Base-by-base conservation (phyloP, 2,113 vertebrate genomes). In the Phycodurus eques region DNA sequence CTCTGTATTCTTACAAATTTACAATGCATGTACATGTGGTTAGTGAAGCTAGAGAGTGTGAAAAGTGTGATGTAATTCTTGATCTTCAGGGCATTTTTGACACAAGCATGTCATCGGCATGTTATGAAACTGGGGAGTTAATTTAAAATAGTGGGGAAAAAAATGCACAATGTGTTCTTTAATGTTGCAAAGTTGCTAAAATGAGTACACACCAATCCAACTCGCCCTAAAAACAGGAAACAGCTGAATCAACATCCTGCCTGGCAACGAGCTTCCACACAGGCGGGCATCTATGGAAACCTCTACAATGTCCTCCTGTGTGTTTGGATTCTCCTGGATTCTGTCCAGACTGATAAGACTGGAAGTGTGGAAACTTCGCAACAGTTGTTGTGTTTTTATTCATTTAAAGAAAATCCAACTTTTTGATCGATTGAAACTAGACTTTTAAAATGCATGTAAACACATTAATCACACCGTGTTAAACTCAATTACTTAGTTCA, bases 211-310 rank as follows among this genome's bases (percentile, higher is more conserved):
- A 35, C 15, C 59, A 61, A 61, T 61, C n/a, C 44, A 46, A 47
- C 1, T 17, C 1, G 13, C 62, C 71, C 64, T 8, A 54, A 88
- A 90, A 92, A 91, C 90, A 92, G 91, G 92, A 92, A 92, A 83
- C 92, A 93, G 92, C 91, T 92, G 90, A 77, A 83, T 83, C 85
- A 92, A 92, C 92, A 93, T 93, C 92, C 92, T 91, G 85, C 73
- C 78, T 70, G 80, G 59, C 75, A 76, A 54, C 15, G 70, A 71
- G 71, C 65, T 27, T 53, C 61, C 35, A 22, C 73, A 74, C 76
- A 73, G 71, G 27, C 59, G 66, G 71, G 19, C 71, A 65, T 85
- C 78, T 86, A 72, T 82, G 49, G 56, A 68, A 53, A 8, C 64
- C 78, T 46, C 71, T 73, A 91, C 89, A 91, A 88, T 88, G 68